Evolutionary conservation across 2,888 invertebrate species (phyloP).

Genomic region (Ichneumoninae sp.): DNA sequence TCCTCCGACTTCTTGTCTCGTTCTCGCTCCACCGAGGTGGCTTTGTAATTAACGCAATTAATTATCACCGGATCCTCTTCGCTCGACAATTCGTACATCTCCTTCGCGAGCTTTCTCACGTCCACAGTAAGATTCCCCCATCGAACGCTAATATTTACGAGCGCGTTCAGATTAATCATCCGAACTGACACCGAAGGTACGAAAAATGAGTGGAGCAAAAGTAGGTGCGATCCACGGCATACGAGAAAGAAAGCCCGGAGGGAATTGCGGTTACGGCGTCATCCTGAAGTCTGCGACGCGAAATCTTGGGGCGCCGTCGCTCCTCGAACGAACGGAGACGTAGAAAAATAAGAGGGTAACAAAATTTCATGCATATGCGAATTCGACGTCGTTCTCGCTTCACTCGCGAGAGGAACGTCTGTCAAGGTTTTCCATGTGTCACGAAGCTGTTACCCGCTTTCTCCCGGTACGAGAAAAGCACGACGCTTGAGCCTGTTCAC

Average conservation of each 20-base stretch:
- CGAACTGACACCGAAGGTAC: background rate
- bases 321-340: background rate
- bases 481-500: constrained; percentile 20
- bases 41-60: constrained; percentile 3
- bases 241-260: constrained; percentile 16
- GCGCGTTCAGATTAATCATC: constrained; percentile 21
- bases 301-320: constrained; percentile 34
- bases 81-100: background rate
- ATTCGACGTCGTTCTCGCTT: constrained; percentile 12
- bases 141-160: background rate
- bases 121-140: background rate
- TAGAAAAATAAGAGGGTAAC: constrained; percentile 10
- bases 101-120: background rate
- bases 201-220: constrained; percentile 20
- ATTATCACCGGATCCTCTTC: background rate
- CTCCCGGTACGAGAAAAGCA: constrained; percentile 7
- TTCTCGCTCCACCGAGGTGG: background rate
- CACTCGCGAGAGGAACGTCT: constrained; percentile 28
- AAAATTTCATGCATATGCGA: constrained; percentile 49
- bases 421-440: constrained; percentile 46
- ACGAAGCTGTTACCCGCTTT: constrained; percentile 24
- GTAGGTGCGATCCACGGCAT: constrained; percentile 26
- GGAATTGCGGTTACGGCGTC: constrained; percentile 17
- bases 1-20: background rate
- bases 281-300: constrained; percentile 19